phyloP scores from a whole-genome alignment of 2,888 invertebrate genomes.

The Branchipolynoe longqiensis region DNA sequence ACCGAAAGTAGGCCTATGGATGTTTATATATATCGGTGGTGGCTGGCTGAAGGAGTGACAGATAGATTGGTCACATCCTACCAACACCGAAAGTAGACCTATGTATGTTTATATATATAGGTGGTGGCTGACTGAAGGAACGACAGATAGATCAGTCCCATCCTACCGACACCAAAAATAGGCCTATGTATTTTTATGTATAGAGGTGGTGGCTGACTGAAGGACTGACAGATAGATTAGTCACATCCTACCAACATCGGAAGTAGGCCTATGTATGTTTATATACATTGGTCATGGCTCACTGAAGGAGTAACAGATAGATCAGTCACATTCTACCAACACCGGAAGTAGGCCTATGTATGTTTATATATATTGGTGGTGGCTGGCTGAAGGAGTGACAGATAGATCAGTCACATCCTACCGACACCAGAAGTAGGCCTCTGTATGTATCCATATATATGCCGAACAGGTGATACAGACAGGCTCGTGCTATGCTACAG shows the following conservation, averaged over 20 bases:
- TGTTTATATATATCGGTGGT: neutral
- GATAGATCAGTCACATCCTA: neutral
- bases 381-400: neutral
- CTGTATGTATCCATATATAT: neutral
- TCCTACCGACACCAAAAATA: too few species aligned
- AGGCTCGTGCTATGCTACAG: too few species aligned
- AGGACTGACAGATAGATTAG: neutral
- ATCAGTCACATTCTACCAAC: neutral
- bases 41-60: neutral
- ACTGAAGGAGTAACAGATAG: neutral
- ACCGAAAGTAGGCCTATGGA: too few species aligned
- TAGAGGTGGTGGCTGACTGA: neutral
- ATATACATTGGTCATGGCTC: neutral
- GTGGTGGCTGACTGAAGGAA: neutral
- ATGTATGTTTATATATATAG: neutral
- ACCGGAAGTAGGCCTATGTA: neutral
- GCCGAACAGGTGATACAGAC: too few species aligned
- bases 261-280: neutral
- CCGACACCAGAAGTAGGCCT: neutral
- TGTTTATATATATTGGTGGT: neutral
- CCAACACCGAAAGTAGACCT: too few species aligned
- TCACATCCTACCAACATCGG: neutral
- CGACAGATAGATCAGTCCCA: neutral
- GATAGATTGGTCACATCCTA: neutral
- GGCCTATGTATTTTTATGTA: too few species aligned